Base-by-base conservation (phyloP, 2,888 invertebrate genomes). In the Drosophila rellima region DNA sequence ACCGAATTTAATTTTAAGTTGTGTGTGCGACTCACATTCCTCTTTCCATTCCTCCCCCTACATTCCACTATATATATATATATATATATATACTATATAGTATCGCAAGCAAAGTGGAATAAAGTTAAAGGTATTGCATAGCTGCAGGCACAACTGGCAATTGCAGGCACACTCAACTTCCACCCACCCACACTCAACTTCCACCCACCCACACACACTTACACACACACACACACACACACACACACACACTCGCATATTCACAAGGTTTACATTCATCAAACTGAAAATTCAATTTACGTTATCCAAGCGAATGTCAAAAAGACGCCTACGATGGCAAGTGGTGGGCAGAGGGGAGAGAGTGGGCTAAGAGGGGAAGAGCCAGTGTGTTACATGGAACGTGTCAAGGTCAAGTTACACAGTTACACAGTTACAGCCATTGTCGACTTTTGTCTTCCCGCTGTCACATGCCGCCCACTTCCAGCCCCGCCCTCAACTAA, bases 201-300 rank as follows among this genome's bases (percentile, higher is more conserved):
- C 39, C 33, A 20, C 65, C 13, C 59, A 45, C 80, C 37, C 35
- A 3, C 61, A 54, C 35, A 50, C 61, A 69, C 56, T 42, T 40
- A 31, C 20, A 31, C 18, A 44, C 39, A 47, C 54, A 42, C 59
- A n/a, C 37, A 37, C 29, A 33, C 64, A 20, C 59, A 44, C 74
- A 39, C 59, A 39, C 45, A 31, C 64, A 61, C 31, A 33, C 60
- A 48, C 45, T 15, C 23, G 40, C 31, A 76, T 47, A 63, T 67
- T 31, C 48, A 44, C 70, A 78, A 65, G 74, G 79, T 63, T 82
- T 79, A 74, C 85, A 79, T 87, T 88, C 86, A 75, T 88, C 87
- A 88, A 88, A 83, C 69, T 71, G 83, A 71, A 83, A 84, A 88
- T 84, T 84, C 78, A 84, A 84, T 84, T 84, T 88, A 86, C 83